Base-by-base conservation (phyloP, 2,113 vertebrate genomes). In the Phaethornis superciliosus region DNA sequence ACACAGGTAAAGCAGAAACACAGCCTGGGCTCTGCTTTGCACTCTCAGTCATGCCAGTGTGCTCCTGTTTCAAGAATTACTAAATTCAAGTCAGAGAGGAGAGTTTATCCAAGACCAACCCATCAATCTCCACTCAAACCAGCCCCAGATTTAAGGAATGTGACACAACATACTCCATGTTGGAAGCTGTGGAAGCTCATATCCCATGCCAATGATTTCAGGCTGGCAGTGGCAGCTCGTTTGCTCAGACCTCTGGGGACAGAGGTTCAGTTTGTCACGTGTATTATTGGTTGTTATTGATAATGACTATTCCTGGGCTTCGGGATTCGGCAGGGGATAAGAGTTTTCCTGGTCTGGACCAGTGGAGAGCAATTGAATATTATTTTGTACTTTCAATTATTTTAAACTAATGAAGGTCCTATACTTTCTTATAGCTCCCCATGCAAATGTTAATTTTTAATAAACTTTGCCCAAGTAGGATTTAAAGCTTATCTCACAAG, bases 381-480 rank as follows among this genome's bases (percentile, higher is more conserved):
- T 93, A 78, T 86, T 94, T 90, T 80, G 70, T 79, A 60, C 33
- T 80, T 91, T 3, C 15, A 49, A 90, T 78, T 83, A 93, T 86
- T 94, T 94, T 93, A 90, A 78, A 70, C 80, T 96, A 97, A 97
- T 92, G 89, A 95, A 92, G 85, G 84, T 35, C 93, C 89, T 88
- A 93, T 95, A 89, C 70, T 87, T 82, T 81, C 78, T 77, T 76
- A 46, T 81, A 95, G 85, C 81, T 71, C 77, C 81, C 88, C 90
- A 82, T 96, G 93, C 86, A 96, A 94, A 97, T 97, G 96, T 97
- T 97, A 97, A 97, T 95, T 97, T 97, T 97, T 96, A 97, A 97
- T 97, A 97, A 97, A 97, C 94, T 96, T 97, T 95, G 77, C 93
- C 95, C 94, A 95, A 96, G 95, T 86, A 95, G 96, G 96, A 96